phyloP scores from a whole-genome alignment of 2,113 vertebrate genomes.

The Takifugu flavidus region DNA sequence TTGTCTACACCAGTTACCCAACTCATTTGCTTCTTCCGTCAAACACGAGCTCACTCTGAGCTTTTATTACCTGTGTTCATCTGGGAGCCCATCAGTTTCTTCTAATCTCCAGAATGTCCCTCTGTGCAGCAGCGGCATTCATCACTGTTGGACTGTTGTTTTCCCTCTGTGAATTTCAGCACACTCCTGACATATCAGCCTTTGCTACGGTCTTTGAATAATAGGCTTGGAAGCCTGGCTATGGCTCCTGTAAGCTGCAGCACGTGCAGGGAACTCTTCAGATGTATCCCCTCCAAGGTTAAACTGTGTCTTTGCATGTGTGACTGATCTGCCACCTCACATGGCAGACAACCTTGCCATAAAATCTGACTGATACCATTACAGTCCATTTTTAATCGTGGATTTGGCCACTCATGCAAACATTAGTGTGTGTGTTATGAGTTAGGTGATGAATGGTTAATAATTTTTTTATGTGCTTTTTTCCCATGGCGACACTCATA shows the following conservation, averaged over 20 bases:
- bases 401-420: not conserved
- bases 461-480: too few relatives aligned
- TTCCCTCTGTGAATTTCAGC: slow-evolving; percentile 44
- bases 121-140: slow-evolving; percentile 25
- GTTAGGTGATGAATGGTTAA: not conserved
- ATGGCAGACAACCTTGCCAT: not conserved
- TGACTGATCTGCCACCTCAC: not conserved
- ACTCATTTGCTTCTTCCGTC: slow-evolving; percentile 9
- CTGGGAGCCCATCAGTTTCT: slow-evolving; percentile 1
- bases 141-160: slow-evolving; percentile 28
- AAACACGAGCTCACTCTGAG: slow-evolving; percentile 1
- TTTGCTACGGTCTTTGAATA: slow-evolving; percentile 44
- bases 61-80: slow-evolving; percentile 10
- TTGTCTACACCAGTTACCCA: not conserved
- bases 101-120: slow-evolving; percentile 5
- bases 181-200: slow-evolving; percentile 54
- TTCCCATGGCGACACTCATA: too few relatives aligned
- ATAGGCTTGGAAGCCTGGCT: slow-evolving; percentile 28
- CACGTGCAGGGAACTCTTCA: too few relatives aligned
- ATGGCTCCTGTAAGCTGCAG: too few relatives aligned
- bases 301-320: not conserved
- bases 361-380: slow-evolving; percentile 9
- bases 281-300: not conserved
- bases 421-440: not conserved
- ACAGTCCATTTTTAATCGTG: slow-evolving; percentile 18